phyloP scores from a whole-genome alignment of 2,113 vertebrate genomes.

The Cathartes aura region DNA sequence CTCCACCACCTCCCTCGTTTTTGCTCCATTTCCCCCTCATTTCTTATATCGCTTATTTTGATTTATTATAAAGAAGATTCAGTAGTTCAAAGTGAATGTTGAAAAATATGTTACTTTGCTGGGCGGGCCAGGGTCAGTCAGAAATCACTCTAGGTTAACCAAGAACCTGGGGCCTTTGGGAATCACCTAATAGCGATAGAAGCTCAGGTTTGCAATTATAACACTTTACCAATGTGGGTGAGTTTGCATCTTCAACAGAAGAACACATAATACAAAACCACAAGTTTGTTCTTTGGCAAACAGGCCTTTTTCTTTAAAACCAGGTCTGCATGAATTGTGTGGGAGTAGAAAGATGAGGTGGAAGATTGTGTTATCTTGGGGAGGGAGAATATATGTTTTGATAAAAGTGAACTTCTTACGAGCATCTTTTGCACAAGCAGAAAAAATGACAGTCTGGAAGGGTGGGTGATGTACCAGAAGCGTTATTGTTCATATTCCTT shows the following conservation, averaged over 20 bases:
- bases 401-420: neutral
- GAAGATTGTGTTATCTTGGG: neutral
- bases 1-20: neutral
- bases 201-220: neutral
- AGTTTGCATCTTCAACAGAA: neutral
- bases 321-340: neutral
- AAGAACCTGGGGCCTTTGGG: neutral
- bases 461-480: neutral
- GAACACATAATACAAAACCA: neutral
- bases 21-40: neutral
- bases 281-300: neutral
- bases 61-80: neutral
- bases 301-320: neutral
- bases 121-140: neutral
- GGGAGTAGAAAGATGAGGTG: neutral
- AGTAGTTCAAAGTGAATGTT: neutral
- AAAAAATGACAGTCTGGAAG: neutral
- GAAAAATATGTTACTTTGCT: neutral
- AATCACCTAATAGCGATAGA: neutral
- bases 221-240: neutral
- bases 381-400: neutral
- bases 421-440: neutral
- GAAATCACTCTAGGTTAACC: neutral
- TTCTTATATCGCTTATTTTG: neutral
- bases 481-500: neutral